These are phyloP conservation scores for Clarias fuscus DNA, from an alignment of 2,797 vertebrate species.

Conservation along the genomic window DNA sequence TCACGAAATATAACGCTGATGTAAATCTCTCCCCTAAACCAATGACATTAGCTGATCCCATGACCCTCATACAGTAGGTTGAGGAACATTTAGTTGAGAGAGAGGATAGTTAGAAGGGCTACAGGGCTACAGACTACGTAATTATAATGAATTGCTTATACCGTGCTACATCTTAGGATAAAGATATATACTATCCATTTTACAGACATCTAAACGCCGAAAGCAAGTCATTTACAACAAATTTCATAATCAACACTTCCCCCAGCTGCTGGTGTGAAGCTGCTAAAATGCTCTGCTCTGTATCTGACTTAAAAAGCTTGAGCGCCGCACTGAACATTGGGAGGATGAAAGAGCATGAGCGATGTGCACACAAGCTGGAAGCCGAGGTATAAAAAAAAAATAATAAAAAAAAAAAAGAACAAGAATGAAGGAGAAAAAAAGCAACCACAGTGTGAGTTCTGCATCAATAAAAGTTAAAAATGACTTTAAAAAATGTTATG, in stretches of 20 bases:
- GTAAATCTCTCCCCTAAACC: background rate
- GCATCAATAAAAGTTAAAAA: constrained; percentile 1
- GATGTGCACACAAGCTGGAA: constrained; percentile 16
- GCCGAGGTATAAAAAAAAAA: background rate
- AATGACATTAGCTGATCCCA: background rate
- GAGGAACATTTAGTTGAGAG: background rate
- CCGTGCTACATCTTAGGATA: background rate
- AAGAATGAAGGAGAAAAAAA: background rate
- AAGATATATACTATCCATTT: background rate
- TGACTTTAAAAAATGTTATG: background rate
- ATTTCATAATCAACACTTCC: constrained; percentile 1
- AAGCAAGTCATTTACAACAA: background rate
- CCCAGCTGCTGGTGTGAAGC: background rate
- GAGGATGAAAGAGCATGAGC: constrained; percentile 34
- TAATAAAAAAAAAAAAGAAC: background rate
- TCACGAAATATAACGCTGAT: background rate
- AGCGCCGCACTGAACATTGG: constrained; percentile 26
- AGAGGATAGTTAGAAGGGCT: too few species aligned
- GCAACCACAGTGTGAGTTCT: background rate
- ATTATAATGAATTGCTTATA: background rate
- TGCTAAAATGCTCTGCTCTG: constrained; percentile 16
- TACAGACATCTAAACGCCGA: background rate
- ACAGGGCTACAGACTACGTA: too few species aligned
- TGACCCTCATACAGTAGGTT: background rate
- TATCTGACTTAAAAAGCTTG: constrained; percentile 31